These are phyloP conservation scores for Rhabdomys pumilio DNA, from an alignment of 2,797 vertebrate genomes.

Conservation along the genomic window DNA sequence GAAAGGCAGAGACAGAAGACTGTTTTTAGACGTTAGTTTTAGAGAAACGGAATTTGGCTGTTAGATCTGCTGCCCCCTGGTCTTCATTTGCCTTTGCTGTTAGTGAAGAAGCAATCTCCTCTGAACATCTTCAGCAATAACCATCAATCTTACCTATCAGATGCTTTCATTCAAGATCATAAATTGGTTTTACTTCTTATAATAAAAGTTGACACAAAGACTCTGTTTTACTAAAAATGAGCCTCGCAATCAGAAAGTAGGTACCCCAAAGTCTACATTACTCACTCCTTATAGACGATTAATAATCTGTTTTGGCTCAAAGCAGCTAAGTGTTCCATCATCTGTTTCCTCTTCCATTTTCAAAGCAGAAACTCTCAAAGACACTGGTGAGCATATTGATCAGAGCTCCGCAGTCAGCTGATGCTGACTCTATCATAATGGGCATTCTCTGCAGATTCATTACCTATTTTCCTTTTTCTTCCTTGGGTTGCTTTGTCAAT, in stretches of 20 bases:
- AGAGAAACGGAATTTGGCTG: not conserved
- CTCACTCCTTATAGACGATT: slow-evolving; percentile 55
- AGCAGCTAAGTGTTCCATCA: slow-evolving; percentile 44
- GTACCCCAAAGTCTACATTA: slow-evolving; percentile 8
- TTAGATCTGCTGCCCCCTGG: not conserved
- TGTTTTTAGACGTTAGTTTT: not conserved
- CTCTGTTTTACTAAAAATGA: not conserved
- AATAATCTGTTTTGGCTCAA: slow-evolving; percentile 34
- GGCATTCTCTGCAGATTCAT: slow-evolving; percentile 1
- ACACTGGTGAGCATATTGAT: not conserved
- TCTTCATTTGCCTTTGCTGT: not conserved
- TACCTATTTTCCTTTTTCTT: not conserved
- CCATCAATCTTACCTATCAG: slow-evolving; percentile 60
- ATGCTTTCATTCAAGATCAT: slow-evolving; percentile 65
- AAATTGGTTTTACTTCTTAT: slow-evolving; percentile 67
- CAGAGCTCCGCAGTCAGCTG: not conserved
- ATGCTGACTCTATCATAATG: not conserved
- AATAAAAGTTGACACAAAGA: slow-evolving; percentile 63
- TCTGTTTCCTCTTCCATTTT: slow-evolving; percentile 62
- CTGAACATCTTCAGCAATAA: slow-evolving; percentile 58
- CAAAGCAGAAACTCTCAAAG: slow-evolving; percentile 59
- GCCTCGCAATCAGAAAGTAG: slow-evolving; percentile 27
- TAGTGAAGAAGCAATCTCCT: not conserved
- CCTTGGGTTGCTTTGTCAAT: slow-evolving; percentile 8
- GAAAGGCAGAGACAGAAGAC: not conserved